Evolutionary conservation across 2,888 invertebrate species (phyloP).

Genomic region (Dryocosmus kuriphilus): DNA sequence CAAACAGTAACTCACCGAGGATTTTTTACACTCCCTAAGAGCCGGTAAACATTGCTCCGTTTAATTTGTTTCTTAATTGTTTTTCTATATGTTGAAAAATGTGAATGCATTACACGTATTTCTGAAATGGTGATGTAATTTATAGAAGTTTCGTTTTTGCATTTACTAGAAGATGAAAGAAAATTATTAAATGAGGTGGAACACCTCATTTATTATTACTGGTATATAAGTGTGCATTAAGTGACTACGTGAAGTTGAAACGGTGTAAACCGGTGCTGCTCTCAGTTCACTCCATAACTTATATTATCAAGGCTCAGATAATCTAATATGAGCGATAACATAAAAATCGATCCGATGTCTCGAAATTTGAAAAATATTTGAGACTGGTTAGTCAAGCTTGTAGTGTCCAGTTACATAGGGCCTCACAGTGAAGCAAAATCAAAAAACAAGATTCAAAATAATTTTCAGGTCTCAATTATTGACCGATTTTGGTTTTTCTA

Average conservation of each 20-base stretch:
- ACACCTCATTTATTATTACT: slow-evolving; percentile 23
- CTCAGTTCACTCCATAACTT: slow-evolving; percentile 35
- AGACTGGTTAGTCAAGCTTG: slow-evolving; percentile 28
- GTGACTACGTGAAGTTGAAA: slow-evolving; percentile 10
- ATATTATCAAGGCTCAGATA: not conserved
- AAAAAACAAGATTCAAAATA: too few species aligned
- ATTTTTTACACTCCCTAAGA: too few species aligned
- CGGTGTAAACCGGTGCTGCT: slow-evolving; percentile 26
- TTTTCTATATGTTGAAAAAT: too few species aligned
- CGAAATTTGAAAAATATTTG: not conserved
- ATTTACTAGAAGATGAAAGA: slow-evolving; percentile 9
- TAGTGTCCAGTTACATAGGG: not conserved
- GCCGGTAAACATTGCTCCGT: too few species aligned
- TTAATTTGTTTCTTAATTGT: too few species aligned
- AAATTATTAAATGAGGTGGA: slow-evolving; percentile 36
- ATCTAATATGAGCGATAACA: slow-evolving; percentile 10
- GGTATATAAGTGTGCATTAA: slow-evolving; percentile 19
- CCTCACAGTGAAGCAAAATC: too few species aligned
- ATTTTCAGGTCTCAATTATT: too few species aligned
- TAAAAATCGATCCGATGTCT: not conserved
- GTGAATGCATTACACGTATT: not conserved
- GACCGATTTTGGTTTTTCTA: too few species aligned
- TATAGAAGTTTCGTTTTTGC: not conserved
- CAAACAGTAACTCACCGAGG: not conserved
- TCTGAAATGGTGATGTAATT: slow-evolving; percentile 1